These are phyloP conservation scores for Carassius auratus DNA, from an alignment of 2,113 vertebrate species.

Conservation along the genomic window DNA sequence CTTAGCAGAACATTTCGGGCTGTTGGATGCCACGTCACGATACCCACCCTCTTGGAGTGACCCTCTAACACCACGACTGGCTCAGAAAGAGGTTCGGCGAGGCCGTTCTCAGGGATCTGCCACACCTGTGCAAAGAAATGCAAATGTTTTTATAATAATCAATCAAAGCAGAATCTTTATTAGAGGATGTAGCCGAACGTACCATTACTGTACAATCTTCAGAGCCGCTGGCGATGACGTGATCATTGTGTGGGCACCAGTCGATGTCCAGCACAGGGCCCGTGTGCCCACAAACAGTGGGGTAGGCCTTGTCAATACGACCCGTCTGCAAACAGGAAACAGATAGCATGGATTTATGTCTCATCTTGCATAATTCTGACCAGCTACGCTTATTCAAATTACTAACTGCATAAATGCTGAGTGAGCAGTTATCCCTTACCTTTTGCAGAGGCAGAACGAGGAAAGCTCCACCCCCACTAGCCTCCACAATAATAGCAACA, in stretches of 20 bases:
- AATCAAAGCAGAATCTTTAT: background rate
- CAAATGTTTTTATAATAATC: background rate
- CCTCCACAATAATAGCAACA: conserved; percentile 94
- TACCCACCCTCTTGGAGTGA: conserved; percentile 95
- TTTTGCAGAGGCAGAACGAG: conserved; percentile 93
- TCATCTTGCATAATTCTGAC: background rate
- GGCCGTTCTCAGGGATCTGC: conserved; percentile 95
- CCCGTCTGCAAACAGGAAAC: conserved; percentile 75
- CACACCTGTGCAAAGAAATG: conserved; percentile 80
- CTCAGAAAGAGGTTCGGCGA: conserved; percentile 86
- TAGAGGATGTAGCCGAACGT: conserved; percentile 30
- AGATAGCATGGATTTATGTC: background rate
- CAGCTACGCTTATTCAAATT: background rate
- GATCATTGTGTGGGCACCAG: conserved; percentile 97
- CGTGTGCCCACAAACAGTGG: conserved; percentile 95
- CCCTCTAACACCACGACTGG: conserved; percentile 92
- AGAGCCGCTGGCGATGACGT: conserved; percentile 92
- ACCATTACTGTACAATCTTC: conserved; percentile 98
- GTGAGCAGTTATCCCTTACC: conserved; percentile 71
- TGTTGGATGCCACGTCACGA: conserved; percentile 95
- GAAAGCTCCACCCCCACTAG: conserved; percentile 93
- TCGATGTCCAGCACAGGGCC: conserved; percentile 96
- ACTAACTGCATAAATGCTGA: background rate
- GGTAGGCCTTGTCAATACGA: conserved; percentile 90
- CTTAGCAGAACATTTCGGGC: conserved; percentile 94